Base-by-base conservation (phyloP, 2,113 vertebrate genomes). In the Corythornis vintsioides region DNA sequence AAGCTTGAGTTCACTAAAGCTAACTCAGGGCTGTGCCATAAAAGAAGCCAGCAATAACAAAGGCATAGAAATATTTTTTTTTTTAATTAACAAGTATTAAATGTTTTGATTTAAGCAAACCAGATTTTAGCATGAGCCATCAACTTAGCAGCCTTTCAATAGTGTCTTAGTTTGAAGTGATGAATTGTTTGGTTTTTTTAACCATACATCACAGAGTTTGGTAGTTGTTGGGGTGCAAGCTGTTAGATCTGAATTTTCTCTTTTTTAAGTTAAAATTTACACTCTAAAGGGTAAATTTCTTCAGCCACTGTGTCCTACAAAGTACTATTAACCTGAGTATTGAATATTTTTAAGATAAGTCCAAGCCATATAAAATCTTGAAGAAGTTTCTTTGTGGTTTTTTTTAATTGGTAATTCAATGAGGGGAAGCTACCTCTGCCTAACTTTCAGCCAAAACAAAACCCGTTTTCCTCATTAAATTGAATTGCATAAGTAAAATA, bases 21-120 rank as follows among this genome's bases (percentile, higher is more conserved):
- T 67, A 29, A 48, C 21, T 53, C 50, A 38, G 45, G 59, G 25
- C 66, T 31, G 17, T 43, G 56, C 21, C 19, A 25, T 77, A 63
- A 89, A 67, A 67, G 42, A 61, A 53, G 42, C 9, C 61, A 80
- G 7, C 25, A 83, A 72, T 63, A 63, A 69, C n/a, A 47, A 9
- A 82, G 38, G 56, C 38, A 73, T 57, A 57, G 29, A 35, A 77
- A 70, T 91, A 38, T 81, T 47, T 53, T 91, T 33, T 33, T 96
- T 64, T 60, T 65, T 35, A 78, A 83, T 16, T 45, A 70, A 64
- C 45, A 67, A 82, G 47, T 90, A 71, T 84, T 85, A 83, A 85
- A 74, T 88, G 35, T 28, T 59, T 91, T 86, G 45, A 83, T 56
- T 94, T 86, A 96, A 88, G 79, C 40, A 93, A 92, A 88, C 47